Base-by-base conservation (phyloP, 2,888 invertebrate species). In the Spisula solida region DNA sequence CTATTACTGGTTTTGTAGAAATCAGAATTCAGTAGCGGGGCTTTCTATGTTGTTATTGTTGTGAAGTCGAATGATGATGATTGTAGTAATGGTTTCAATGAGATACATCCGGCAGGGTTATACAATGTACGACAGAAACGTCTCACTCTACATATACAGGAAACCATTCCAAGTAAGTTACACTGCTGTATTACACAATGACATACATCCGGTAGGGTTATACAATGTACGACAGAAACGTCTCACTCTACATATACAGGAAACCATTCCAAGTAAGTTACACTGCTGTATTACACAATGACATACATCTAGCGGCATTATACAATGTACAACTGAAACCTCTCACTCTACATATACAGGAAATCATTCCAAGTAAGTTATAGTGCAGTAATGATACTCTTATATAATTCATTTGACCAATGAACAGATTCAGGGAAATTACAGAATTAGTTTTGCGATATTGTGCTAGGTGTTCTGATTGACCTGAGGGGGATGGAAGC, bases 1-100 rank as follows among this genome's bases (percentile, higher is more conserved):
- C 8, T 2, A 2, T 10, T 51, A 51, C 18, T 75, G 18, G 4
- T 75, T 10, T 75, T 75, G 29, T 41, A 87, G 87, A 82, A 78
- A 79, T 48, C 70, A 12, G 60, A 78, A 12, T 83, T 82, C 80
- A n/a, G n/a, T 25, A 41, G 16, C 6, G 98, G 92, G 5, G 93
- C 98, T 0, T 98, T 98, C 97, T 98, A 98, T 97, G 97, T 98
- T 60, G 98, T 98, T 12, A 97, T 98, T 94, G 98, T 98, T 81
- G 98, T 98, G 90, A 98, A 98, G 96, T 97, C 98, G 0, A 97
- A 97, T 0, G 98, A 98, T 92, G 97, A 97, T 51, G 97, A 97
- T 14, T 97, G 97, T 93, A 96, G 97, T 48, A 93, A 94, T 78
- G 91, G 82, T 16, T 25, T 84, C 4, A 89, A 51, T 41, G 48